Evolutionary conservation across 23 tunicate species (phyloP).

Genomic region (Trididemnum miniatum): DNA sequence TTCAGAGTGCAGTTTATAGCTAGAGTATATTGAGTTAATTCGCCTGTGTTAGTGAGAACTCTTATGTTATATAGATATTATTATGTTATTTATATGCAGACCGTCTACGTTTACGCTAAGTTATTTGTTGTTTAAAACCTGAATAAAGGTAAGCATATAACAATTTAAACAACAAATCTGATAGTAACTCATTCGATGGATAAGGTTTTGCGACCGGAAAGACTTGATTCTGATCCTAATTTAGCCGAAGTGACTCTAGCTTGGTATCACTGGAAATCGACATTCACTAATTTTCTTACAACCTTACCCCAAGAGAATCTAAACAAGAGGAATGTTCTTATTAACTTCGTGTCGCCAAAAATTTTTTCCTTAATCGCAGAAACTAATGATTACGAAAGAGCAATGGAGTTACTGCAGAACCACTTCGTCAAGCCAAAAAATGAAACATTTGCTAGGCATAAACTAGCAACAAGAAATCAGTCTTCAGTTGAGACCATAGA

Average conservation of each 20-base stretch:
- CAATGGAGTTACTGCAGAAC: not conserved
- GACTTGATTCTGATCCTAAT: constrained; percentile 11
- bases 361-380: not conserved
- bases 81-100: too few species aligned
- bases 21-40: too few species aligned
- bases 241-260: not conserved
- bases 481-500: not conserved
- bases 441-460: constrained; percentile 1
- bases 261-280: not conserved
- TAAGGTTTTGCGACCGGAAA: constrained; percentile 20
- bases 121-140: not conserved
- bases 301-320: not conserved
- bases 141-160: not conserved
- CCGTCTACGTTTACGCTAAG: too few species aligned
- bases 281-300: constrained; percentile 10
- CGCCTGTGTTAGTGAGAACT: too few species aligned
- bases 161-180: constrained; percentile 3
- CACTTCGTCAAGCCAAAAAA: constrained; percentile 1
- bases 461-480: constrained; percentile 15
- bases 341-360: constrained; percentile 12
- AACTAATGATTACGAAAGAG: not conserved
- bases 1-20: too few species aligned
- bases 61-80: too few species aligned
- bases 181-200: not conserved
- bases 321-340: not conserved